These are phyloP conservation scores for Petrocephalus microphthalmus DNA, from an alignment of 2,113 vertebrate species.

Conservation along the genomic window DNA sequence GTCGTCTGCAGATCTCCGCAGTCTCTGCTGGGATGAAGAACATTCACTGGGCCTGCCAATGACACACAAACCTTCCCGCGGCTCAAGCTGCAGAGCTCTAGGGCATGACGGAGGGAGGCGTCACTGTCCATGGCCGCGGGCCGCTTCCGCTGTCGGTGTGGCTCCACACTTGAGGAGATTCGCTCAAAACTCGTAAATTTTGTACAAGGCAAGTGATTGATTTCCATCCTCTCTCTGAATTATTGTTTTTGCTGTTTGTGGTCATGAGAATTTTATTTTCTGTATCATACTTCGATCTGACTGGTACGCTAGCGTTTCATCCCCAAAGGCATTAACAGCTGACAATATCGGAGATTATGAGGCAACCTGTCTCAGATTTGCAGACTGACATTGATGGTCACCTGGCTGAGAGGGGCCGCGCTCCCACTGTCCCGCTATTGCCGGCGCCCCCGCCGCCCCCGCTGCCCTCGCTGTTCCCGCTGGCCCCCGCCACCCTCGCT, in stretches of 20 bases:
- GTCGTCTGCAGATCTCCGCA: neutral
- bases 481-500: too few relatives aligned
- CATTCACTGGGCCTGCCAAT: neutral
- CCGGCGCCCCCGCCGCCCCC: too few relatives aligned
- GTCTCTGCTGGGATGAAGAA: neutral
- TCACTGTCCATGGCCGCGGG: neutral
- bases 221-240: neutral
- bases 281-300: neutral
- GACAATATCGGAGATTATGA: neutral
- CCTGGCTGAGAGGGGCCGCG: neutral
- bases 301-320: neutral
- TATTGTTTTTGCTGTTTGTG: neutral
- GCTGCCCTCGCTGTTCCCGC: too few relatives aligned
- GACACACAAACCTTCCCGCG: neutral
- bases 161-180: neutral
- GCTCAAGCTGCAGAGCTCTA: neutral
- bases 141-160: neutral
- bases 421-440: neutral
- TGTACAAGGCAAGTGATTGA: neutral
- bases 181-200: neutral
- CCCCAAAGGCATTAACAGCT: neutral
- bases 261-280: neutral
- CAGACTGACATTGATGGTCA: neutral
- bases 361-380: neutral
- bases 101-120: neutral